Conservation (phyloP, 2,797 vertebrate species). For the Phrynocephalus vlangalii region DNA sequence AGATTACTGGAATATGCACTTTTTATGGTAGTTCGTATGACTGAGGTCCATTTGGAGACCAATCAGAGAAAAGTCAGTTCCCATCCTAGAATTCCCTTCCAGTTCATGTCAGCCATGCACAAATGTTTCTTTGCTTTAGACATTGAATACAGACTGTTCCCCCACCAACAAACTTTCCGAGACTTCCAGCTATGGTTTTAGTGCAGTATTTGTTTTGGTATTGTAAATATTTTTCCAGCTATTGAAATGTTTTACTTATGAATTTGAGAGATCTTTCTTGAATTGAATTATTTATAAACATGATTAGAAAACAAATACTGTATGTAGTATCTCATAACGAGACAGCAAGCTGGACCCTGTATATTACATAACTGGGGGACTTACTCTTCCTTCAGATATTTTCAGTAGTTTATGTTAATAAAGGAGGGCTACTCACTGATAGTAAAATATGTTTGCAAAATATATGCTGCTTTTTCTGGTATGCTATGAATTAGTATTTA, state of each 20-base stretch:
- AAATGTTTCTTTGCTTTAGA: neutral
- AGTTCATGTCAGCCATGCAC: neutral
- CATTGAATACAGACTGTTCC: neutral
- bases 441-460: neutral
- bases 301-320: no score
- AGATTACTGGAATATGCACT: neutral
- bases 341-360: neutral
- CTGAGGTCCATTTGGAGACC: neutral
- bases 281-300: no score
- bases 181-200: neutral
- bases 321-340: no score
- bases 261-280: no score
- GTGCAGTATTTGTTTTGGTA: neutral
- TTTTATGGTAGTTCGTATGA: neutral
- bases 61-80: neutral
- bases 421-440: neutral
- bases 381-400: neutral
- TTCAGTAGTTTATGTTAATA: neutral
- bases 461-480: neutral
- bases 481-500: neutral
- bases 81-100: neutral
- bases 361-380: neutral
- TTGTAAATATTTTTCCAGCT: neutral
- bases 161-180: neutral
- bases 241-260: neutral